These are phyloP conservation scores for Lepus europaeus DNA, from an alignment of 2,113 vertebrate species.

Conservation along the genomic window DNA sequence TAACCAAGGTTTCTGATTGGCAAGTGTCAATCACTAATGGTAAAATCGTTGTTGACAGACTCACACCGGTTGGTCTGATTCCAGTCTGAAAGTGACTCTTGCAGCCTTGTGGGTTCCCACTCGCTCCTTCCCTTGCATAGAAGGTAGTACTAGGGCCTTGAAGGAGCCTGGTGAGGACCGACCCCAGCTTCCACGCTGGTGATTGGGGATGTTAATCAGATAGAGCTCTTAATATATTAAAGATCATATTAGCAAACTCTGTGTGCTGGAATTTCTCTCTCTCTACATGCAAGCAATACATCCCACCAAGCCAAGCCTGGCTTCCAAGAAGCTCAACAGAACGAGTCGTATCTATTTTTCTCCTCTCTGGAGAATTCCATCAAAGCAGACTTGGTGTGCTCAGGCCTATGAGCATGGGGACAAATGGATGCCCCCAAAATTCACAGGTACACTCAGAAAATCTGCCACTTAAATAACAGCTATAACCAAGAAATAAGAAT, in stretches of 20 bases:
- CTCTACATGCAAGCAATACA: neutral
- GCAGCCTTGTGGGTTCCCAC: too few species aligned
- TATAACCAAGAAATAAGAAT: conserved; percentile 77
- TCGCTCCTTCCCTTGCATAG: neutral
- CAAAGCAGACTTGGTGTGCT: neutral
- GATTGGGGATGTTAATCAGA: neutral
- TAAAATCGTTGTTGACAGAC: neutral
- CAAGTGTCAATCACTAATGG: rapidly evolving
- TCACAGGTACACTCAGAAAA: conserved; percentile 51
- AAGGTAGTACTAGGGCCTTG: neutral
- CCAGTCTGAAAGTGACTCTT: neutral
- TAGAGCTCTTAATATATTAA: neutral
- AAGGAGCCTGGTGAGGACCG: neutral
- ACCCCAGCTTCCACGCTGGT: neutral
- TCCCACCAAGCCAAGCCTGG: neutral
- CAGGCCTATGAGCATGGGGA: neutral
- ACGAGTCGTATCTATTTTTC: neutral
- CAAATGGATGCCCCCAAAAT: neutral
- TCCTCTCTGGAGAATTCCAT: neutral
- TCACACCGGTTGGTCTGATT: rapidly evolving
- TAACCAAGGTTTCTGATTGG: neutral
- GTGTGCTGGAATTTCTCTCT: neutral
- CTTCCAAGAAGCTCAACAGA: neutral
- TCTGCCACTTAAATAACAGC: conserved; percentile 77
- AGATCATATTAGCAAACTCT: neutral